Evolutionary conservation across 2,113 vertebrate species (phyloP).

Genomic region (Shinisaurus crocodilurus): DNA sequence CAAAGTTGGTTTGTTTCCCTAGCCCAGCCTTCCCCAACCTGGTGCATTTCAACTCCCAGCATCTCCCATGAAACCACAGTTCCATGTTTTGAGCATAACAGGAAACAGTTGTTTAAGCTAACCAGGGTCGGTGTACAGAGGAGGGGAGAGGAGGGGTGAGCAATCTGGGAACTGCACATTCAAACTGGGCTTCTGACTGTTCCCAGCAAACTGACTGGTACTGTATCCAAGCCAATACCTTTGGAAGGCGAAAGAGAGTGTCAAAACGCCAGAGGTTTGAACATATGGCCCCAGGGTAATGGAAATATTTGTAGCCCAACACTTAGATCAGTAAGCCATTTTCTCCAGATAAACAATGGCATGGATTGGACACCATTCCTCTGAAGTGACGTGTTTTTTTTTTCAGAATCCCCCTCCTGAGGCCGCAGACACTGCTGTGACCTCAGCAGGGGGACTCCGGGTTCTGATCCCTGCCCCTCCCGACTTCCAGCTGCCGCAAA

Average conservation of each 20-base stretch:
- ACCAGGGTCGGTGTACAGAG: neutral
- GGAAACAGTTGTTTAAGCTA: neutral
- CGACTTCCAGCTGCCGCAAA: too few relatives aligned
- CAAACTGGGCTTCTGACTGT: neutral
- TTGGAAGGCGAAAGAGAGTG: neutral
- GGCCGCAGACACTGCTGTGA: too few relatives aligned
- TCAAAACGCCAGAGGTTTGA: neutral
- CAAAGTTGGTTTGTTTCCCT: neutral
- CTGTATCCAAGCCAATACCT: neutral
- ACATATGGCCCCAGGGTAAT: neutral
- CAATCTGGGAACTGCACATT: neutral
- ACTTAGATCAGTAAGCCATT: neutral
- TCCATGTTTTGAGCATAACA: neutral
- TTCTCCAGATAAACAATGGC: conserved; percentile 24
- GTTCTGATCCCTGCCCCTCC: too few relatives aligned
- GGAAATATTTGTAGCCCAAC: neutral
- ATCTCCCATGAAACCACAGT: too few relatives aligned
- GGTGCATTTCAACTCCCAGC: too few relatives aligned
- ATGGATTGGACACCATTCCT: neutral
- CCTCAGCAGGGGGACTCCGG: too few relatives aligned
- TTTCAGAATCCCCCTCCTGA: too few relatives aligned
- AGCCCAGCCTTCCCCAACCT: neutral
- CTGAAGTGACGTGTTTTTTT: too few relatives aligned
- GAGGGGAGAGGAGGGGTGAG: neutral
- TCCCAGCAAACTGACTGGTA: neutral